Percentiles rank a stretch among this genome's conserved stretches.
Conservation (phyloP, 2,113 vertebrate species). For the Dicaeum eximium region DNA sequence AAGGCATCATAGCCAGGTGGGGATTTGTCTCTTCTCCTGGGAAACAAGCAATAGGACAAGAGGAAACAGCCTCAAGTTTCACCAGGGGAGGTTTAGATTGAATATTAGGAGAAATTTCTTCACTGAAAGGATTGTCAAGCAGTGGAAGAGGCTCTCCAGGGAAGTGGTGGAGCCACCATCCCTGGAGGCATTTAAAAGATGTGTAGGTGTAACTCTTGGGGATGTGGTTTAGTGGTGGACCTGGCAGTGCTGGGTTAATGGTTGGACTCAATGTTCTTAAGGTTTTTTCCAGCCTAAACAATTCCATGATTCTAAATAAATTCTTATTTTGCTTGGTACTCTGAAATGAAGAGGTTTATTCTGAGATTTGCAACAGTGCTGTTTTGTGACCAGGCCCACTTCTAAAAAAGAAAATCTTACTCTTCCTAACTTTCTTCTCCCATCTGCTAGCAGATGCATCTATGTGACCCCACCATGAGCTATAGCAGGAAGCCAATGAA, state of each 20-base stretch:
- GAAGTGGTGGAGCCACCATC: background rate
- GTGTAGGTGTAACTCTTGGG: accelerated
- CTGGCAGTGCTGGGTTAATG: background rate
- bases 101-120: background rate
- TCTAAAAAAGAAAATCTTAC: background rate
- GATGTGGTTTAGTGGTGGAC: background rate
- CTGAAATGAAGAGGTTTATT: background rate
- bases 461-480: background rate
- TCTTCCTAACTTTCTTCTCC: background rate
- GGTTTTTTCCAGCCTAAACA: background rate
- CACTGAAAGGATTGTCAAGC: background rate
- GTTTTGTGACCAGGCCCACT: background rate
- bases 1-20: background rate
- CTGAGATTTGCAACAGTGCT: background rate
- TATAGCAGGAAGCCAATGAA: background rate
- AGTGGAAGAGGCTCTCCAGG: background rate
- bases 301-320: background rate
- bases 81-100: background rate
- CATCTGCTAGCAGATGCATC: background rate
- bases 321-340: background rate
- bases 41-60: background rate
- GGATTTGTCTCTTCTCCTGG: background rate
- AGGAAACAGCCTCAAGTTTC: background rate
- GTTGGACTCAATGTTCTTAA: background rate
- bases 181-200: background rate